phyloP scores from a whole-genome alignment of 2,888 invertebrate genomes.

The Penaeus monodon region DNA sequence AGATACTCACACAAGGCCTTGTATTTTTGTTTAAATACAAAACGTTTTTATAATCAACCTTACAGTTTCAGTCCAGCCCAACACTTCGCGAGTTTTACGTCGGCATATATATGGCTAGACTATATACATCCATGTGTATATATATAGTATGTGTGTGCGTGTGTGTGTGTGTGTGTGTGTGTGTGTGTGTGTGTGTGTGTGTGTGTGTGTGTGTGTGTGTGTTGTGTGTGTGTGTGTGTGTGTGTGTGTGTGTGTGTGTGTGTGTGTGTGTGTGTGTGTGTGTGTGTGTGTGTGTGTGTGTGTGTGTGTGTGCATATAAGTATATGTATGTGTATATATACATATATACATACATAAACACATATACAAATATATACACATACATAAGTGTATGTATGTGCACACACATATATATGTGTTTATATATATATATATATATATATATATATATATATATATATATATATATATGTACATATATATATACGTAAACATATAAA shows the following conservation, averaged over 20 bases:
- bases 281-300: constrained; percentile 12
- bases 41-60: no score
- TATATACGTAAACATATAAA: background rate
- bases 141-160: background rate
- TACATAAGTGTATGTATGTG: background rate
- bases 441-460: background rate
- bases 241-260: background rate
- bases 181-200: background rate
- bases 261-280: background rate
- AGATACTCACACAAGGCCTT: no score
- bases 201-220: constrained; percentile 3
- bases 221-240: background rate
- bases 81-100: no score
- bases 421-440: background rate
- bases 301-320: constrained; percentile 8
- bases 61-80: no score
- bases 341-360: background rate
- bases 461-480: background rate
- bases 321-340: background rate
- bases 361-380: background rate
- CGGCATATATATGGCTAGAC: no score
- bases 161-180: background rate
- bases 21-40: no score
- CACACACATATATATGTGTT: background rate
- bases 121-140: background rate